These are phyloP conservation scores for Semibalanus balanoides DNA, from an alignment of 1,140 invertebrate genomes.

Conservation along the genomic window DNA sequence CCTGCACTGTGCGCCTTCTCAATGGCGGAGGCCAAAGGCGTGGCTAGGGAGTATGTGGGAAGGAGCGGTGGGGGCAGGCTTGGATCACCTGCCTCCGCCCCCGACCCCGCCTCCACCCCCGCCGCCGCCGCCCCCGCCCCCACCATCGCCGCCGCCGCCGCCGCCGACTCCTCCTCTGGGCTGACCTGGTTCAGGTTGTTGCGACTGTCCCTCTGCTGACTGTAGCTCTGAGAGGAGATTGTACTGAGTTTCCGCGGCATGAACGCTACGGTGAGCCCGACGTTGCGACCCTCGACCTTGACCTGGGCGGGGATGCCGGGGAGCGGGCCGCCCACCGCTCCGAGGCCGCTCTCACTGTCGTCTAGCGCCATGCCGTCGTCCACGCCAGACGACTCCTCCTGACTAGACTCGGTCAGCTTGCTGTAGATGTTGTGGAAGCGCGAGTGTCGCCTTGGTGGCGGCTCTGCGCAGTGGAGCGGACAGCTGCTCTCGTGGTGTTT, in stretches of 20 bases:
- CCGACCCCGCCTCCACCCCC: no score
- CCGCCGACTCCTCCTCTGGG: neutral
- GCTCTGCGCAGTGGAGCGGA: neutral
- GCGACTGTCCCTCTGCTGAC: neutral
- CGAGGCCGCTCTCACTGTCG: neutral
- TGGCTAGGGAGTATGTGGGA: neutral
- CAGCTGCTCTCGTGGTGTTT: neutral
- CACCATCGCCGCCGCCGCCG: no score
- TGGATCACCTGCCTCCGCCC: no score
- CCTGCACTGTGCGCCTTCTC: neutral
- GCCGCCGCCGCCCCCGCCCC: no score
- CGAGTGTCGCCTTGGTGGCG: neutral
- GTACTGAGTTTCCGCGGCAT: neutral
- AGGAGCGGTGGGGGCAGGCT: no score
- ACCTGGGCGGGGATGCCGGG: neutral
- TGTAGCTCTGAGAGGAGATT: neutral
- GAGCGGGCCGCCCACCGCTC: neutral
- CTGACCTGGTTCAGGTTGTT: neutral
- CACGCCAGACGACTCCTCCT: neutral
- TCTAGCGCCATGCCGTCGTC: neutral
- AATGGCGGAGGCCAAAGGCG: neutral
- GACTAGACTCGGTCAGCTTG: neutral
- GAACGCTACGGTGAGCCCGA: neutral
- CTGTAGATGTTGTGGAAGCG: neutral
- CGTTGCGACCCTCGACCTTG: neutral